A percentile compares a stretch with the other conserved stretches of the same genome.
phyloP scores from a whole-genome alignment of 2,888 invertebrate genomes.

The Dyspetes luteomarginatus region DNA sequence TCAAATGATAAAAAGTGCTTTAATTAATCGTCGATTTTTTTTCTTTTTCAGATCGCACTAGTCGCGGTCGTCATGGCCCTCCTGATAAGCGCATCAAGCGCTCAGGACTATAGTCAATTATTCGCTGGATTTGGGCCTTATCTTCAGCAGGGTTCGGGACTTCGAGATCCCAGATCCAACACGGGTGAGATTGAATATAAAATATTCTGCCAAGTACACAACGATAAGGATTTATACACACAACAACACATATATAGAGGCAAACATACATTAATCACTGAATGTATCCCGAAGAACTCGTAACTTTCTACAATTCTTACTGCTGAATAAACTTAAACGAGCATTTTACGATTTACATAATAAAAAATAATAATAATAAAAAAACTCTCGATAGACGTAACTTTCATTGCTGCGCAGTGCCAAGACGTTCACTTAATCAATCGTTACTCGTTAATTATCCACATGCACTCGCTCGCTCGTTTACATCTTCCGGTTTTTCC shows the following conservation, averaged over 20 bases:
- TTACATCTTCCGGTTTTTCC: conserved; percentile 48
- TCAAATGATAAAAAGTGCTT: background rate
- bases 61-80: conserved; percentile 74
- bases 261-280: conserved; percentile 56
- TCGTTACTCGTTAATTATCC: conserved; percentile 33
- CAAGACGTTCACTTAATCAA: conserved; percentile 23
- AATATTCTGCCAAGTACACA: conserved; percentile 37
- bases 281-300: conserved; percentile 14
- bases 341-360: conserved; percentile 42
- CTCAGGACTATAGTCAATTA: conserved; percentile 79
- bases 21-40: background rate
- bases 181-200: conserved; percentile 74
- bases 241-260: too few relatives aligned
- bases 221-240: conserved; percentile 34
- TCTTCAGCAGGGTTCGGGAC: conserved; percentile 71
- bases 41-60: conserved; percentile 75
- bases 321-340: conserved; percentile 31
- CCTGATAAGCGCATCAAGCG: conserved; percentile 71
- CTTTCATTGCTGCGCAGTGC: conserved; percentile 18
- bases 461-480: conserved; percentile 9
- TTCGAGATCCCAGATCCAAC: conserved; percentile 81
- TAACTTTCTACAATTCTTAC: conserved; percentile 24
- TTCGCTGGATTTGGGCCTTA: conserved; percentile 80
- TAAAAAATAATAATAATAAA: too few relatives aligned
- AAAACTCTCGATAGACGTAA: conserved; percentile 28